These are phyloP conservation scores for Machaerirhynchus nigripectus DNA, from an alignment of 2,113 vertebrate genomes.

Conservation along the genomic window DNA sequence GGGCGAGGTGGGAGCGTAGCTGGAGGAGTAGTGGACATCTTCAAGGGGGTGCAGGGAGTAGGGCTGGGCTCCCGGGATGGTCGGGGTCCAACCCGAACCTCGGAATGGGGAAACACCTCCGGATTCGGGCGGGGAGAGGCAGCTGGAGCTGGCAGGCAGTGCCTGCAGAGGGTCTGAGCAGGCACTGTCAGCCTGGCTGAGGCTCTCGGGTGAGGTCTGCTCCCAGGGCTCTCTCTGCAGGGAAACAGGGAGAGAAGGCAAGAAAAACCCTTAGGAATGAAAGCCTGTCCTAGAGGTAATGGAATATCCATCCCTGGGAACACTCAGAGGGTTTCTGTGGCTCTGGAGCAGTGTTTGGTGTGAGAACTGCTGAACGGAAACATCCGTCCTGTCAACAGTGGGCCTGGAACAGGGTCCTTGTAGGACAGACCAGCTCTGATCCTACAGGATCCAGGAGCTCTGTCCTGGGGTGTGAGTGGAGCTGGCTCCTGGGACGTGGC, in stretches of 20 bases:
- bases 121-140: conserved; percentile 75
- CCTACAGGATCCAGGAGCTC: not conserved
- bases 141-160: conserved; percentile 54
- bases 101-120: conserved; percentile 74
- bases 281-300: not conserved
- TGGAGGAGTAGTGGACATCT: conserved; percentile 79
- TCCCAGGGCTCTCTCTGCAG: conserved; percentile 90
- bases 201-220: conserved; percentile 72
- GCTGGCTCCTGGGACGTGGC: not conserved
- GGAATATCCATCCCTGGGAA: not conserved
- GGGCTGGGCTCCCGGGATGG: conserved; percentile 72
- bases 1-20: conserved; percentile 71
- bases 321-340: not conserved
- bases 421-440: not conserved
- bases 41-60: conserved; percentile 85
- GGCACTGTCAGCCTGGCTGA: conserved; percentile 71
- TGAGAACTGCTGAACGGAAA: not conserved
- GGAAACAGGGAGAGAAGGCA: not conserved
- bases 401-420: not conserved
- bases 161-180: conserved; percentile 76
- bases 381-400: accelerated
- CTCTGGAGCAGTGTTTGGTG: not conserved
- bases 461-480: not conserved
- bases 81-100: conserved; percentile 70
- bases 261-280: not conserved